phyloP scores from a whole-genome alignment of 2,113 vertebrate species.

The Dissostichus mawsoni region DNA sequence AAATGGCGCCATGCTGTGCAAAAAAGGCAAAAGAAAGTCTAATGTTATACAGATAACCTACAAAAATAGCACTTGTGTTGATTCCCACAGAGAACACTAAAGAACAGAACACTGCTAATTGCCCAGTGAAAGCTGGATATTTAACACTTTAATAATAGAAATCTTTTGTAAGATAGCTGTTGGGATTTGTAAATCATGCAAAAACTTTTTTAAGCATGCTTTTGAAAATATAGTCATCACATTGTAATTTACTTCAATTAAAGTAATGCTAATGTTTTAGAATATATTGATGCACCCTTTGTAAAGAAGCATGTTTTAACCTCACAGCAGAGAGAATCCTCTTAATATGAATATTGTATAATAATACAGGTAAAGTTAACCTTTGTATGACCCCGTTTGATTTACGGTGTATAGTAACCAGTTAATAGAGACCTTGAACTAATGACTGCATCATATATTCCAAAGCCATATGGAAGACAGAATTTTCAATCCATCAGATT shows the following conservation, averaged over 20 bases:
- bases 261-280: neutral
- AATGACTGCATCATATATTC: conserved; percentile 38
- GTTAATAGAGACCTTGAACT: conserved; percentile 18
- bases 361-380: neutral
- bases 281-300: neutral
- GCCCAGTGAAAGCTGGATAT: neutral
- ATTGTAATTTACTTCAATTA: neutral
- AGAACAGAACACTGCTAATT: neutral
- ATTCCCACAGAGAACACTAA: conserved; percentile 10
- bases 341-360: conserved; percentile 7
- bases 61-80: neutral
- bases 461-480: neutral
- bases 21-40: neutral
- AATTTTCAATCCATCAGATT: conserved; percentile 36
- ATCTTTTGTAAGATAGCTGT: neutral
- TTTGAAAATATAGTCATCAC: neutral
- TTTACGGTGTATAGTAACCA: conserved; percentile 1
- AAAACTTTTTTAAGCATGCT: neutral
- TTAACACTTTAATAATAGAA: neutral
- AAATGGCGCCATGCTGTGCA: conserved; percentile 15
- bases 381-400: conserved; percentile 10
- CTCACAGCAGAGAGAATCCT: neutral
- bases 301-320: neutral
- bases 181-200: neutral
- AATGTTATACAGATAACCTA: conserved; percentile 1